Base-by-base conservation (phyloP, 2,888 invertebrate species). In the Diachrysia chrysitis region DNA sequence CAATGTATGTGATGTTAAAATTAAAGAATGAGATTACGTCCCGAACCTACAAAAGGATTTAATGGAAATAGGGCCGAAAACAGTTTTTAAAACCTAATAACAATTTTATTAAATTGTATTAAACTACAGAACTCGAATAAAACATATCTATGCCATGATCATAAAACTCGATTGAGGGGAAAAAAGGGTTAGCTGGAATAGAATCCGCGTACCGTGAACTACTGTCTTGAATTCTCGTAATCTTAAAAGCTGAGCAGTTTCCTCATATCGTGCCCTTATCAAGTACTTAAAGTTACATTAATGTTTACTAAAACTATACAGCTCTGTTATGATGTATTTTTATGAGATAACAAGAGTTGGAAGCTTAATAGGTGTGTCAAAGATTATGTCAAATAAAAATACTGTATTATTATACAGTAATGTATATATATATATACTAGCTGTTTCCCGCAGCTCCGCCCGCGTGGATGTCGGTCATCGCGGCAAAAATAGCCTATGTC, bases 151-250 rank as follows among this genome's bases (percentile, higher is more conserved):
- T 51, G 35, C 37, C n/a, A 21, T 55, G 56, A 17, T 19, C 46
- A 54, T 68, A 63, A 66, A 75, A 58, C 63, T 46, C 14, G 48
- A 70, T 70, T 19, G 57, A 59, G 37, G 42, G 23, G 17, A 19
- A 79, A 71, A 76, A 68, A 53, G 65, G 78, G 60, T 69, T 46
- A 48, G 48, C 58, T 51, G 54, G 58, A 60, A 57, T 63, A 66
- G 63, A 66, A 70, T 64, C 42, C 57, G 23, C 53, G 35, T 21
- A 48, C 57, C 46, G 61, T 63, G 51, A 69, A 66, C 69, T 69
- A 57, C 35, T 62, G 46, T 53, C 63, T 65, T 73, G 69, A 69
- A 67, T 66, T 55, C 55, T 37, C 23, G 73, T 70, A 66, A 58
- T 68, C 63, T 77, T 68, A 29, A 68, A 73, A 57, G 77, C 21